These are phyloP conservation scores for Macrosoma leucophasiata DNA, from an alignment of 2,888 invertebrate species.

Conservation along the genomic window DNA sequence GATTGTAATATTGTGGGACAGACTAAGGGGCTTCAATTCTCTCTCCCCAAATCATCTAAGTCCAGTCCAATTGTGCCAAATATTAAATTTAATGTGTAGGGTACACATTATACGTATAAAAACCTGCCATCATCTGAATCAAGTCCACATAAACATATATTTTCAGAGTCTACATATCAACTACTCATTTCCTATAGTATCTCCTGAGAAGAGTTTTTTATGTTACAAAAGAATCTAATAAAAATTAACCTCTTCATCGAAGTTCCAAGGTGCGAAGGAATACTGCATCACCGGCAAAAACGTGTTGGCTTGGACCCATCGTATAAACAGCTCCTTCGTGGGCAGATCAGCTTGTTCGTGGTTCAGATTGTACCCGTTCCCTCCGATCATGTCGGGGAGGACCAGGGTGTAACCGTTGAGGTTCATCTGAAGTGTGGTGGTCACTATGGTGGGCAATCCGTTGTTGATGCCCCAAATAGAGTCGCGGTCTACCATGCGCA, in stretches of 20 bases:
- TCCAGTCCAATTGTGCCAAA: too few relatives aligned
- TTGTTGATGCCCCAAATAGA: constrained; percentile 81
- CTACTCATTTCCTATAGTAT: too few relatives aligned
- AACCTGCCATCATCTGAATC: too few relatives aligned
- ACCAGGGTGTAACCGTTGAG: constrained; percentile 82
- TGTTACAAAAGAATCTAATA: too few relatives aligned
- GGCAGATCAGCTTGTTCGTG: constrained; percentile 64
- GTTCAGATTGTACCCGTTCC: constrained; percentile 75
- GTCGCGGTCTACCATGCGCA: constrained; percentile 87
- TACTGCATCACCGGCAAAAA: constrained; percentile 89
- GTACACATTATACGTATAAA: too few relatives aligned
- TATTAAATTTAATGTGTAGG: too few relatives aligned
- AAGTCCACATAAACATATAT: too few relatives aligned
- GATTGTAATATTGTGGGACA: too few relatives aligned
- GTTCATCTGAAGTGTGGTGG: constrained; percentile 80
- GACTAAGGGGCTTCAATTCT: too few relatives aligned
- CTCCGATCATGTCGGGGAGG: constrained; percentile 87
- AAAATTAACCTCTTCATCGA: constrained; percentile 69
- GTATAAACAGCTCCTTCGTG: constrained; percentile 80
- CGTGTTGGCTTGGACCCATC: constrained; percentile 86
- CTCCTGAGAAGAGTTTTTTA: too few relatives aligned
- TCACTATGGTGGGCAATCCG: constrained; percentile 83
- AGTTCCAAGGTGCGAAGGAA: constrained; percentile 88
- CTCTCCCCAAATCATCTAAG: too few relatives aligned
- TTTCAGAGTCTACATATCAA: too few relatives aligned